phyloP scores from a whole-genome alignment of 1,140 invertebrate genomes.

The Akabosia matsudoensis region DNA sequence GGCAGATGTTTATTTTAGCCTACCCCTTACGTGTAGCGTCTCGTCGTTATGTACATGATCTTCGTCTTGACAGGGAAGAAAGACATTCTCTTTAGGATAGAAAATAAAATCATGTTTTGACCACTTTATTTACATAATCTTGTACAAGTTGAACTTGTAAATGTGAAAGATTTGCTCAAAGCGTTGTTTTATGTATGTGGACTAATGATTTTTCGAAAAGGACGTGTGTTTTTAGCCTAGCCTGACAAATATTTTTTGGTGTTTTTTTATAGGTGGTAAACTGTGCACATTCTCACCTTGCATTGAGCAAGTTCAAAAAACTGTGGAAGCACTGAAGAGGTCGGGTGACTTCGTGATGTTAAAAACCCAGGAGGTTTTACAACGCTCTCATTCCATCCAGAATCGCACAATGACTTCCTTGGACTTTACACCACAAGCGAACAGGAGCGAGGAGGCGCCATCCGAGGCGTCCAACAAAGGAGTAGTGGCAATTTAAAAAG shows the following conservation, averaged over 20 bases:
- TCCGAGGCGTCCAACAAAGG: constrained; percentile 2
- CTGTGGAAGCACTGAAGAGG: constrained; percentile 65
- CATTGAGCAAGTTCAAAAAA: constrained; percentile 94
- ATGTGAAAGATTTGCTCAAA: constrained; percentile 1
- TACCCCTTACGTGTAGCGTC: background rate
- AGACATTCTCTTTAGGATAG: background rate
- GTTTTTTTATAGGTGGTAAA: constrained; percentile 68
- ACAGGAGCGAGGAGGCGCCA: constrained; percentile 6
- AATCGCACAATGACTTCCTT: constrained; percentile 64
- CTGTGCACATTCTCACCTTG: constrained; percentile 97
- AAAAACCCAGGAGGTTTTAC: constrained; percentile 80
- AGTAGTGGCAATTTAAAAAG: constrained; percentile 37
- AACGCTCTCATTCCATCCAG: constrained; percentile 74
- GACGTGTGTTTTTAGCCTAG: background rate
- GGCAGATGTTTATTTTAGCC: background rate
- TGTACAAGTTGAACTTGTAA: background rate
- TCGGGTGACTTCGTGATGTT: constrained; percentile 74
- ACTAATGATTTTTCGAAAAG: background rate
- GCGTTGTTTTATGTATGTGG: background rate
- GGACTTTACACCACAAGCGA: constrained; percentile 28
- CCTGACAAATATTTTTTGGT: too few relatives aligned
- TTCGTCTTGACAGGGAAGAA: background rate
- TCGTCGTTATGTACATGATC: background rate
- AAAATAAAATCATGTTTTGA: background rate
- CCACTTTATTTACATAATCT: constrained; percentile 22